phyloP scores from a whole-genome alignment of 2,113 vertebrate species.

The Numida meleagris region DNA sequence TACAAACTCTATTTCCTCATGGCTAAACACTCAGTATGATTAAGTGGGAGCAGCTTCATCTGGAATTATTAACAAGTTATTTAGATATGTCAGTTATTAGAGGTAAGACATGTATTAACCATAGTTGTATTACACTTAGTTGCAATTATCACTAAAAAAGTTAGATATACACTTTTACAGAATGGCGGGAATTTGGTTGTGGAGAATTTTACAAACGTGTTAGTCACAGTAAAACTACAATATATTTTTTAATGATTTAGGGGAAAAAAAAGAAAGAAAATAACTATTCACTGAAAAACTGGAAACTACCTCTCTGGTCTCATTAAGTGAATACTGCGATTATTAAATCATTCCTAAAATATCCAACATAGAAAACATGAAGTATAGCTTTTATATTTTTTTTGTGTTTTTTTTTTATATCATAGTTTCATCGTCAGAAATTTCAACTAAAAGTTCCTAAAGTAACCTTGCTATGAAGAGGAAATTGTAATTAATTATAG shows the following conservation, averaged over 20 bases:
- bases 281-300: neutral
- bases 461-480: slow-evolving; percentile 45
- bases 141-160: neutral
- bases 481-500: slow-evolving; percentile 61
- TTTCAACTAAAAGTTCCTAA: slow-evolving; percentile 54
- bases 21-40: neutral
- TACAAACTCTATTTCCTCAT: neutral
- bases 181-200: neutral
- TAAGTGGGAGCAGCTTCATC: neutral
- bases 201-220: neutral
- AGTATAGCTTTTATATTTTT: neutral
- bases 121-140: neutral
- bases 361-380: neutral
- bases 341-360: neutral
- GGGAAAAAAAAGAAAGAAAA: neutral
- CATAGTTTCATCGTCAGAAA: slow-evolving; percentile 34
- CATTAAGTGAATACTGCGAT: neutral
- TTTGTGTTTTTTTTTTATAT: neutral
- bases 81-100: neutral
- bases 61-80: neutral
- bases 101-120: neutral
- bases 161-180: neutral
- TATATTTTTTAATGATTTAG: neutral
- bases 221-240: neutral
- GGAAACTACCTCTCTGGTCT: neutral